phyloP scores from a whole-genome alignment of 2,888 invertebrate species.

The Pandemis heparana region DNA sequence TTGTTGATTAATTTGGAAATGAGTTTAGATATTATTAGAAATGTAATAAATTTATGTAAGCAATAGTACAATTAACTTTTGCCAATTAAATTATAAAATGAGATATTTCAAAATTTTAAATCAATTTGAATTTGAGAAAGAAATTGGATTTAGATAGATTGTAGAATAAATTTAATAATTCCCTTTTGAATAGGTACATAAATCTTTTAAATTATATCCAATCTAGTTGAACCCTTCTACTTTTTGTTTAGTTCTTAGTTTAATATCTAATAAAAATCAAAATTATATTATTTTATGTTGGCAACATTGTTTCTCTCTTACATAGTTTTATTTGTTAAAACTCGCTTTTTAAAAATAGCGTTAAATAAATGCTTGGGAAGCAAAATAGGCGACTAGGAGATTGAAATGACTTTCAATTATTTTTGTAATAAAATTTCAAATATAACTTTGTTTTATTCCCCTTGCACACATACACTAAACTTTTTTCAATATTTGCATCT shows the following conservation, averaged over 20 bases:
- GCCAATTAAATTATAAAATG: slow-evolving; percentile 40
- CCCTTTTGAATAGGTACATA: slow-evolving; percentile 3
- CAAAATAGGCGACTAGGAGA: slow-evolving; percentile 53
- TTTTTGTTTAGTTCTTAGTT: not conserved
- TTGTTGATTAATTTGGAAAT: not conserved
- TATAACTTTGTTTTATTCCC: slow-evolving; percentile 52
- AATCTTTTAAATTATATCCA: slow-evolving; percentile 16
- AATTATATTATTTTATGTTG: slow-evolving; percentile 9
- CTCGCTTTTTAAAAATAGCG: slow-evolving; percentile 25
- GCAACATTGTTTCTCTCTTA: slow-evolving; percentile 20
- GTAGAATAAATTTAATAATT: slow-evolving; percentile 26
- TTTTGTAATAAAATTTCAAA: slow-evolving; percentile 77
- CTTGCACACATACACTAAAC: not conserved
- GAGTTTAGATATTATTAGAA: not conserved
- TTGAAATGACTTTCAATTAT: slow-evolving; percentile 79
- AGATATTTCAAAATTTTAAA: slow-evolving; percentile 23
- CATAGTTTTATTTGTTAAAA: slow-evolving; percentile 21
- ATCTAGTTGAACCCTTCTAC: slow-evolving; percentile 10
- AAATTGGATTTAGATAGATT: slow-evolving; percentile 25
- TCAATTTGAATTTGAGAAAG: slow-evolving; percentile 29
- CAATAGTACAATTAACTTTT: slow-evolving; percentile 39
- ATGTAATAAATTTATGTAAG: slow-evolving; percentile 11
- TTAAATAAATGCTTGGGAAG: slow-evolving; percentile 68
- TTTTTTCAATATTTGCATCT: not conserved
- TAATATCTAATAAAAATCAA: not conserved